Percentiles rank a stretch among this genome's conserved stretches.
Evolutionary conservation across 2,797 vertebrate genomes (phyloP).

Genomic region (Catostomus latipinnis): DNA sequence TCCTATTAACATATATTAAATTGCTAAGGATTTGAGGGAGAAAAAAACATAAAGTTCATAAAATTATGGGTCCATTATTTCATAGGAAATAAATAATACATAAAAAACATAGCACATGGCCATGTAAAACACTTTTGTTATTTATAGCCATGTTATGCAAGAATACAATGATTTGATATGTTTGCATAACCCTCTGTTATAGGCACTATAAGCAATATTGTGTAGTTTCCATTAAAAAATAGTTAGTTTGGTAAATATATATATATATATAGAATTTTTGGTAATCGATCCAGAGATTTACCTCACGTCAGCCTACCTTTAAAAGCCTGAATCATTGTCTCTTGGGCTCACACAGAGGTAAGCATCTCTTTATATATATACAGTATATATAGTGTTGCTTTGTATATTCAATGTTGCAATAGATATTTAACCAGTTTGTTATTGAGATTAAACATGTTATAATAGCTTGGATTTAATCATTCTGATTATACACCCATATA

Average conservation of each 20-base stretch:
- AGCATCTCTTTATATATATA: too few species aligned
- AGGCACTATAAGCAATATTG: background rate
- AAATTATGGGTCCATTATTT: background rate
- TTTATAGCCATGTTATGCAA: background rate
- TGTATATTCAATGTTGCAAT: background rate
- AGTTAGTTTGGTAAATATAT: too few species aligned
- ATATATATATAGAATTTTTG: too few species aligned
- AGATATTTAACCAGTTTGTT: background rate
- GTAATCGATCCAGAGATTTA: too few species aligned
- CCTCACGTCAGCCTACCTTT: too few species aligned
- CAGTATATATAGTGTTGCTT: conserved; percentile 3
- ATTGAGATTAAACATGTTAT: background rate
- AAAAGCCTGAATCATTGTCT: too few species aligned
- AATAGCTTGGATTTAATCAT: background rate
- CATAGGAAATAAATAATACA: background rate
- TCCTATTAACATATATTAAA: background rate
- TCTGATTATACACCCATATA: background rate
- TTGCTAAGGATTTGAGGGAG: too few species aligned
- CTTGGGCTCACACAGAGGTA: too few species aligned
- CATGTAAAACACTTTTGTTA: too few species aligned
- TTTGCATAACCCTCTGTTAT: background rate
- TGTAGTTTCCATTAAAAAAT: conserved; percentile 6
- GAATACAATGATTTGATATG: background rate
- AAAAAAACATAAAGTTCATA: too few species aligned
- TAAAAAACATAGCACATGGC: background rate